Percentiles rank a stretch among this genome's conserved stretches.
Evolutionary conservation across 92 coral and sea anemone genomes (phyloP).

Genomic region (Parazoanthus atlanticus): DNA sequence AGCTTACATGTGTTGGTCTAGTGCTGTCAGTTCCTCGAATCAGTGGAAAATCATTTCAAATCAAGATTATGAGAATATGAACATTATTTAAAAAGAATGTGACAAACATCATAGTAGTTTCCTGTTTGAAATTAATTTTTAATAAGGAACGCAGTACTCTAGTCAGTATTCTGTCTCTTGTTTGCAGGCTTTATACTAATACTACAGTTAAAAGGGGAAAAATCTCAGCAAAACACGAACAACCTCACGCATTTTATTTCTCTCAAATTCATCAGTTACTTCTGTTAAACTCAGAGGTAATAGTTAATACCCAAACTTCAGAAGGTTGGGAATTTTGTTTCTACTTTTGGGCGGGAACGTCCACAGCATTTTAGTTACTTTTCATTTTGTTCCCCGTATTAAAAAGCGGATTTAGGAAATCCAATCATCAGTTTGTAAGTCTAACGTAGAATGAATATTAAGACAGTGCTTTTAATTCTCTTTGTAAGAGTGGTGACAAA

Average conservation of each 20-base stretch:
- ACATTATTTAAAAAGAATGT: background rate
- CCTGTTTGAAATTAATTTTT: constrained; percentile 28
- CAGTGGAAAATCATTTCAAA: background rate
- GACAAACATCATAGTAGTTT: constrained; percentile 5
- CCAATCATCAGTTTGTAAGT: too few species aligned
- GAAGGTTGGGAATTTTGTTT: background rate
- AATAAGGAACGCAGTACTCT: constrained; percentile 9
- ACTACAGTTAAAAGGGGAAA: background rate
- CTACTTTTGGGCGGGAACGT: constrained; percentile 1
- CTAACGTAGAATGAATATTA: background rate
- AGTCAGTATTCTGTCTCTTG: background rate
- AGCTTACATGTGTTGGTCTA: background rate
- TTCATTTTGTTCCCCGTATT: background rate
- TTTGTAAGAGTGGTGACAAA: background rate
- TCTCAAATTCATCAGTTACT: background rate
- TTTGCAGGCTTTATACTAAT: background rate
- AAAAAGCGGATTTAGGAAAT: too few species aligned
- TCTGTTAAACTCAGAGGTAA: too few species aligned
- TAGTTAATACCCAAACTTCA: background rate
- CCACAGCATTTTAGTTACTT: background rate
- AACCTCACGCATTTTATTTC: background rate
- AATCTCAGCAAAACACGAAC: constrained; percentile 5
- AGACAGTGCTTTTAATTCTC: background rate
- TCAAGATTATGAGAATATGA: background rate
- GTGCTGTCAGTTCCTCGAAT: background rate